These are phyloP conservation scores for Germaria angustata DNA, from an alignment of 2,888 invertebrate species.

Conservation along the genomic window DNA sequence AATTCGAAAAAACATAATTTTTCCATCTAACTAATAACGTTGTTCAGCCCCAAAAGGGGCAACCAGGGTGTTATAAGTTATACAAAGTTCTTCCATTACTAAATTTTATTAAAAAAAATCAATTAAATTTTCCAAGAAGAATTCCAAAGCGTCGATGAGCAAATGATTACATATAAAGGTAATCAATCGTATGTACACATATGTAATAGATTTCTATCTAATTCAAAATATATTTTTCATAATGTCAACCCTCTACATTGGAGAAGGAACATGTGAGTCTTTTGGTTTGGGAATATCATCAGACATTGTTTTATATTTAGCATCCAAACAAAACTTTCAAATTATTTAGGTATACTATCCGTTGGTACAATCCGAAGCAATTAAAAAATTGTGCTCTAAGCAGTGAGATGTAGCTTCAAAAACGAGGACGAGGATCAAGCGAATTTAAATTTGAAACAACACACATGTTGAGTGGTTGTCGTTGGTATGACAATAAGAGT, in stretches of 20 bases:
- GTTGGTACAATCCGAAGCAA: neutral
- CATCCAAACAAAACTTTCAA: too few relatives aligned
- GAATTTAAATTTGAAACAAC: neutral
- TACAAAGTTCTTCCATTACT: conserved; percentile 3
- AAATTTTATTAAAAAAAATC: neutral
- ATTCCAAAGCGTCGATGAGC: too few relatives aligned
- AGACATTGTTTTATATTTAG: too few relatives aligned
- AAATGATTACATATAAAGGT: neutral
- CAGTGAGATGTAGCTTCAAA: neutral
- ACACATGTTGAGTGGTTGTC: neutral
- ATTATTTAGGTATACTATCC: neutral
- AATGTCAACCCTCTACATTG: too few relatives aligned
- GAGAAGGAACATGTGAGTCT: too few relatives aligned
- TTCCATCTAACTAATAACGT: neutral
- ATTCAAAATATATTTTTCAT: too few relatives aligned
- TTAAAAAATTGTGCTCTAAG: too few relatives aligned
- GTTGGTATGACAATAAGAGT: conserved; percentile 2
- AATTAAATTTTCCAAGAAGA: neutral
- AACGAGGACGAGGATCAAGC: neutral
- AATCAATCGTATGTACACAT: too few relatives aligned
- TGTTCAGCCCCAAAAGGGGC: neutral
- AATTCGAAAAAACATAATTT: neutral
- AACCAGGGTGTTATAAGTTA: conserved; percentile 5
- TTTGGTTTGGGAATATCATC: too few relatives aligned
- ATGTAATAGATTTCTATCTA: too few relatives aligned